Percentiles rank a stretch among this genome's conserved stretches.
phyloP scores from a whole-genome alignment of 2,797 vertebrate species.

The Allobates femoralis region DNA sequence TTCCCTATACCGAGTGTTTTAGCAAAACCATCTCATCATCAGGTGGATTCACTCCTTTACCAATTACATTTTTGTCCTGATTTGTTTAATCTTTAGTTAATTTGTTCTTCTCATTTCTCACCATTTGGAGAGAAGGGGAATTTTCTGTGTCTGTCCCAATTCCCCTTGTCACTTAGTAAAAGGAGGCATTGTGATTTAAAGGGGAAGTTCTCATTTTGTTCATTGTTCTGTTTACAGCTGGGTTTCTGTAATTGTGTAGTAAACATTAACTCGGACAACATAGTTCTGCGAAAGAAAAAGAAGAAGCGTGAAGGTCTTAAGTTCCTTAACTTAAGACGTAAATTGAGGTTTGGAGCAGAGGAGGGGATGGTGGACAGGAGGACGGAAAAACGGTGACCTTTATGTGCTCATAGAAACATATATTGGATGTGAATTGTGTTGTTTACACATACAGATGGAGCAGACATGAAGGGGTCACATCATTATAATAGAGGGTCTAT shows the following conservation, averaged over 20 bases:
- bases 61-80: not conserved
- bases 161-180: not conserved
- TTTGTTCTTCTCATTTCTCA: constrained; percentile 2
- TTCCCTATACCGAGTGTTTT: too few relatives aligned
- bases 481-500: too few relatives aligned
- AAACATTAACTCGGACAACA: not conserved
- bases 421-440: not conserved
- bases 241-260: not conserved
- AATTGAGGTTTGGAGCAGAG: not conserved
- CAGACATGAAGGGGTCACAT: not conserved
- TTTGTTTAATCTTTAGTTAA: not conserved
- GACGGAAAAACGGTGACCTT: not conserved
- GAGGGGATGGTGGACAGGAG: too few relatives aligned
- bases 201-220: constrained; percentile 23
- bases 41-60: not conserved
- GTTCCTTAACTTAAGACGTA: not conserved
- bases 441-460: not conserved
- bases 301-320: not conserved
- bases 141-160: constrained; percentile 4
- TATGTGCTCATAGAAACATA: not conserved
- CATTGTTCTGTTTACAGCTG: constrained; percentile 18
- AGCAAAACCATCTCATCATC: too few relatives aligned
- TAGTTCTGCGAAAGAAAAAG: constrained; percentile 11
- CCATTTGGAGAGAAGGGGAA: constrained; percentile 1
- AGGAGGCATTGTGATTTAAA: constrained; percentile 19